These are phyloP conservation scores for Pseudorectes ferrugineus DNA, from an alignment of 2,113 vertebrate genomes.

Conservation along the genomic window DNA sequence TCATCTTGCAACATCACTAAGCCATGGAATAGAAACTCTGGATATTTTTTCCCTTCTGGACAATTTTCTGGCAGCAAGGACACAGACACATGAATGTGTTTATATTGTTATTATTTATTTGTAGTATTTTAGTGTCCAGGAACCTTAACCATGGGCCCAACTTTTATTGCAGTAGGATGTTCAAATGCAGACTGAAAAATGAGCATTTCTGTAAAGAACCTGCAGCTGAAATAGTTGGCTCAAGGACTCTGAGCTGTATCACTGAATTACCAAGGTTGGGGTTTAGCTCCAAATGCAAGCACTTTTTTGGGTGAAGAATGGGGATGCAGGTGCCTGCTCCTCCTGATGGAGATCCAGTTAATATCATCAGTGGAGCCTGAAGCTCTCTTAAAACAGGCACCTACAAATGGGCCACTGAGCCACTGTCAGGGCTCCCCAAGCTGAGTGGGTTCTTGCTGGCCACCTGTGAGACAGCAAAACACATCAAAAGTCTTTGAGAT, in stretches of 20 bases:
- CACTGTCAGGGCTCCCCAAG: accelerated
- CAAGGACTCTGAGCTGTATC: neutral
- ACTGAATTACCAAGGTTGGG: neutral
- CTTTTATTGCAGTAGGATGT: neutral
- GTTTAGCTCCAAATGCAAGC: neutral
- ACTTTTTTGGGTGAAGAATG: neutral
- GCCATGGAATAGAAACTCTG: neutral
- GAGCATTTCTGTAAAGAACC: neutral
- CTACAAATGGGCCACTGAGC: neutral
- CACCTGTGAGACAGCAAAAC: neutral
- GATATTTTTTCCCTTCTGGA: neutral
- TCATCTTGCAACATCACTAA: neutral
- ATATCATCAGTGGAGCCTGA: neutral
- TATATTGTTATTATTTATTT: neutral
- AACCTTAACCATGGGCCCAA: neutral
- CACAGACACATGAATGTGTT: neutral
- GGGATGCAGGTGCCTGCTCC: neutral
- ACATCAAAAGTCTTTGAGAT: neutral
- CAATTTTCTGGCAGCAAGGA: neutral
- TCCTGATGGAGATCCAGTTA: neutral
- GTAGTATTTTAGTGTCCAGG: neutral
- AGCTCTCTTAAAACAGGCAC: neutral
- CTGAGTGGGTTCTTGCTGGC: neutral
- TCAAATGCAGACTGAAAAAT: constrained; percentile 20
- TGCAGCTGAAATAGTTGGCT: neutral